A percentile compares a stretch with the other conserved stretches of the same genome.
phyloP scores from a whole-genome alignment of 2,113 vertebrate genomes.

The Silurus glanis region DNA sequence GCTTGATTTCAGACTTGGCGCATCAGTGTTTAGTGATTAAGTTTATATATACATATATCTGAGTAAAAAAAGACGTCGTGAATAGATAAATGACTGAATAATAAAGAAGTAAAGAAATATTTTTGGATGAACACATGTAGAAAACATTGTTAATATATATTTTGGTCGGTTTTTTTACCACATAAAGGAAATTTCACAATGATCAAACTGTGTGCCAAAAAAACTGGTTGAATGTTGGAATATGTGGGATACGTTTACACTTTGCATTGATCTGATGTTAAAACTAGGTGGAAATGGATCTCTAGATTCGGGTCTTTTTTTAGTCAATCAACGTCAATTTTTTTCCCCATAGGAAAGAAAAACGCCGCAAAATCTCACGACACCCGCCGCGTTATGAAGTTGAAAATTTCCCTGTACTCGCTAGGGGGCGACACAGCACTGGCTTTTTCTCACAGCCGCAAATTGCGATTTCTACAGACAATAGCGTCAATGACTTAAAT shows the following conservation, averaged over 20 bases:
- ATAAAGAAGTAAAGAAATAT: too few species aligned
- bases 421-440: conserved; percentile 70
- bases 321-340: conserved; percentile 14
- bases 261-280: neutral
- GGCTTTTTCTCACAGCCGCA: neutral
- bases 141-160: too few species aligned
- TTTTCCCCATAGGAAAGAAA: neutral
- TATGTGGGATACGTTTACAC: neutral
- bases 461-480: neutral
- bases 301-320: conserved; percentile 1
- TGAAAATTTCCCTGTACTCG: neutral
- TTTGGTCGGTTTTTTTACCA: too few species aligned
- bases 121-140: too few species aligned
- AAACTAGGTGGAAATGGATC: neutral
- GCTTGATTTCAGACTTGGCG: too few species aligned
- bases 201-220: too few species aligned
- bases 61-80: too few species aligned
- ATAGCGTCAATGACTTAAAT: neutral
- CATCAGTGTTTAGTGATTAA: too few species aligned
- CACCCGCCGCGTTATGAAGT: neutral
- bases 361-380: conserved; percentile 16
- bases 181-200: too few species aligned
- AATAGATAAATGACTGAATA: too few species aligned
- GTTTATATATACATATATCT: too few species aligned
- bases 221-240: too few species aligned